Percentiles rank a stretch among this genome's conserved stretches.
These are phyloP conservation scores for Brachionus manjavacas DNA, from an alignment of 1,140 invertebrate genomes.

Conservation along the genomic window DNA sequence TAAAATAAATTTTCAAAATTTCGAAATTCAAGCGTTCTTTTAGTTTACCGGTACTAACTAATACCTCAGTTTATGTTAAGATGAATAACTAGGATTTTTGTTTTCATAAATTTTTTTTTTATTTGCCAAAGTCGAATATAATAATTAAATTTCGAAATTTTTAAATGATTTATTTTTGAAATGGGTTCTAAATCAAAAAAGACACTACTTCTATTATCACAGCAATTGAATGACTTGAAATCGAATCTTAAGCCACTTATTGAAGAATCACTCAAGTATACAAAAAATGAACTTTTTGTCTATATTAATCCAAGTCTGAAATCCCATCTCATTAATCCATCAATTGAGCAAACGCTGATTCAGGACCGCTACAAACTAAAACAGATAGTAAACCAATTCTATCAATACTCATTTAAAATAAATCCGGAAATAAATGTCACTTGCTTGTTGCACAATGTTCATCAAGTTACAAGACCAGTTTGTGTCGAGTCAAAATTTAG, in stretches of 20 bases:
- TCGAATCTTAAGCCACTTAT: neutral
- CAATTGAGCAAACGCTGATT: neutral
- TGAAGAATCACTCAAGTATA: conserved; percentile 30
- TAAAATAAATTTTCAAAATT: neutral
- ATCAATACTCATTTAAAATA: conserved; percentile 21
- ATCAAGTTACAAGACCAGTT: neutral
- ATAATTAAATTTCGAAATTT: neutral
- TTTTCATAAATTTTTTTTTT: neutral
- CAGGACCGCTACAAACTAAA: conserved; percentile 2
- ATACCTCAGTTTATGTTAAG: neutral
- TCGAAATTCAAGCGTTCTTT: neutral
- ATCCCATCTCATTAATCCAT: neutral
- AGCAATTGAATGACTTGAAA: neutral
- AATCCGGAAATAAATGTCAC: conserved; percentile 34
- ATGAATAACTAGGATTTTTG: neutral
- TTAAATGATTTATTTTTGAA: neutral
- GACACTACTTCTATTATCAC: neutral
- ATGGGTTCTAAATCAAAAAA: conserved; percentile 17
- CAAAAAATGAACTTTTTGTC: neutral
- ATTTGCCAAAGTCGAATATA: neutral
- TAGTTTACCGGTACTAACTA: neutral
- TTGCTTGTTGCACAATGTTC: conserved; percentile 34
- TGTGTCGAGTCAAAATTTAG: neutral
- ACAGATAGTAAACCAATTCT: neutral
- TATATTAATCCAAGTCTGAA: conserved; percentile 20